phyloP scores from a whole-genome alignment of 2,888 invertebrate species.

The Dinocampus coccinellae region DNA sequence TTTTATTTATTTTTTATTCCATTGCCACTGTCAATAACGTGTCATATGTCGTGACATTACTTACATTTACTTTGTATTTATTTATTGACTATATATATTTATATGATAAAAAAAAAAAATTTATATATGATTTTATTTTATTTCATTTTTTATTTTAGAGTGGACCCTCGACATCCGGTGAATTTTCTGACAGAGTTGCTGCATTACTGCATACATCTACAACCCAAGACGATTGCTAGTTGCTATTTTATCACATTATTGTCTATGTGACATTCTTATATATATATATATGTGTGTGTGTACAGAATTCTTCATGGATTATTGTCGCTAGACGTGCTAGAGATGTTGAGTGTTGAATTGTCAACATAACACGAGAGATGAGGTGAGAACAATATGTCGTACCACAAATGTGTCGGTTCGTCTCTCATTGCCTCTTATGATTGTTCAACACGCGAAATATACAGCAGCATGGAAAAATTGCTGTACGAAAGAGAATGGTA shows the following conservation, averaged over 20 bases:
- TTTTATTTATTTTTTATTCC: too few species aligned
- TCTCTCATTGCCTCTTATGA: neutral
- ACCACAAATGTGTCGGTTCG: neutral
- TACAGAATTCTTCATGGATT: neutral
- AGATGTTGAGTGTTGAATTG: neutral
- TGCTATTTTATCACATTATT: constrained; percentile 1
- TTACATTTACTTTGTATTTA: too few species aligned
- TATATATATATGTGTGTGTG: neutral
- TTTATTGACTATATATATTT: neutral
- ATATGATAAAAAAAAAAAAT: neutral
- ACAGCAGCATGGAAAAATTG: neutral
- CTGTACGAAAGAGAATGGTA: neutral
- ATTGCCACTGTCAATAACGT: constrained; percentile 9
- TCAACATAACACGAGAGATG: neutral
- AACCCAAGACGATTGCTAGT: constrained; percentile 64
- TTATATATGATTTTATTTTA: neutral
- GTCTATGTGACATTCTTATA: neutral
- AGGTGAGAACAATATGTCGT: neutral
- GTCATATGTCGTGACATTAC: too few species aligned
- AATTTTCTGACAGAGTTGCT: constrained; percentile 61
- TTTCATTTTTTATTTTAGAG: constrained; percentile 54
- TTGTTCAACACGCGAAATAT: neutral
- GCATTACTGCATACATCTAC: constrained; percentile 60
- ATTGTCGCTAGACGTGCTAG: neutral
- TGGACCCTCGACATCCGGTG: constrained; percentile 51